Base-by-base conservation (phyloP, 1,140 invertebrate species). In the Drosophila repleta region DNA sequence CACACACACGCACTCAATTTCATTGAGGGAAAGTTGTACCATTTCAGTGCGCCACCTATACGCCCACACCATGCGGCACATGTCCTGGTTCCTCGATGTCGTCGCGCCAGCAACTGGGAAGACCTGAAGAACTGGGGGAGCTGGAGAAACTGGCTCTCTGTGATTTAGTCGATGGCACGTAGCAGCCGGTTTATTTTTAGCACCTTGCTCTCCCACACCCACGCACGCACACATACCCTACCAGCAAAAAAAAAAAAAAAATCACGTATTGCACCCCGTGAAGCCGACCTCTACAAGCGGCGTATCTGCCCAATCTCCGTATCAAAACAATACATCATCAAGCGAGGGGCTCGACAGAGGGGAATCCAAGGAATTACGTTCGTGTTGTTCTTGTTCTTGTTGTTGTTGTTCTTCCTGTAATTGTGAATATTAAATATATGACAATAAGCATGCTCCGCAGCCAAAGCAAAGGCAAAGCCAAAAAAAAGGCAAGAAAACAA, bases 401-500 rank as follows among this genome's bases (percentile, higher is more conserved):
- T 69, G 41, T 48, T 37, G 35, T 79, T 63, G 57, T 69, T 74
- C 58, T 39, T 76, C 39, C 53, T 82, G 74, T 62, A 85, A 84
- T 85, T 84, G 81, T 85, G 81, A 83, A 84, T 84, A 81, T 84
- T 85, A 80, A 80, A 74, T 85, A 68, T 62, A 74, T 71, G 64
- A 74, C 73, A 76, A 65, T 49, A 74, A 66, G 49, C 66, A 57
- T 46, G 48, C 43, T 26, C 32, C 51, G 4, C 8, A 43, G 20
- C 17, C 49, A 55, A 66, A 52, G n/a, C 37, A 43, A 51, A 35
- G 24, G 21, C 29, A 29, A 29, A 29, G 2, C 10, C 24, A 26
- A 29, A 29, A 32, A 51, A 62, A 39, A 21, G 24, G 26, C 48
- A 62, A 57, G 26, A 35, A 45, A 43, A 55, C 26, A 58, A 41